These are phyloP conservation scores for Lycaena phlaeas DNA, from an alignment of 2,888 invertebrate genomes.

Conservation along the genomic window DNA sequence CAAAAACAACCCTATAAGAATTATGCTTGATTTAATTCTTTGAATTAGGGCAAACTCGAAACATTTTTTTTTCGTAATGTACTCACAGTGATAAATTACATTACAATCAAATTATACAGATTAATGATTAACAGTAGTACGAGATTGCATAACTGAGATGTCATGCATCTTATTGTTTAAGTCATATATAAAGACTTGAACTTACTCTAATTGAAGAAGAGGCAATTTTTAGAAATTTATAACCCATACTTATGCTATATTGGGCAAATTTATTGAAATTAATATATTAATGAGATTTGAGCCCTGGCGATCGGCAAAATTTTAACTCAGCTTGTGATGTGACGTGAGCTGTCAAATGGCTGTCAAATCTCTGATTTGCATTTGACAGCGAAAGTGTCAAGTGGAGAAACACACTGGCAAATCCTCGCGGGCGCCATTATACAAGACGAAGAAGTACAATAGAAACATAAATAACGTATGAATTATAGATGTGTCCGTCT, in stretches of 20 bases:
- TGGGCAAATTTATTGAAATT: conserved; percentile 5
- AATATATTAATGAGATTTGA: conserved; percentile 24
- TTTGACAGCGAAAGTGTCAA: conserved; percentile 14
- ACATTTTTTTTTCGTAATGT: too few relatives aligned
- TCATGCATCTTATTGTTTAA: neutral
- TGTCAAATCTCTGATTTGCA: conserved; percentile 17
- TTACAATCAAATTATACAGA: too few relatives aligned
- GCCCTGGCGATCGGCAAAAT: conserved; percentile 35
- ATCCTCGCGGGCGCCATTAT: too few relatives aligned
- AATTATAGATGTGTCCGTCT: too few relatives aligned
- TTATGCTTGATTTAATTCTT: too few relatives aligned
- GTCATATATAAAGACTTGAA: conserved; percentile 12
- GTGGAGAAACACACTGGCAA: too few relatives aligned
- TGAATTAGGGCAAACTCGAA: too few relatives aligned
- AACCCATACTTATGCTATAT: conserved; percentile 44
- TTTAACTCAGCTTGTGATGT: neutral
- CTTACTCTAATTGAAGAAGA: conserved; percentile 57
- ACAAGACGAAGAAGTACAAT: too few relatives aligned
- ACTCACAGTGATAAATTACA: too few relatives aligned
- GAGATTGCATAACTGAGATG: conserved; percentile 20
- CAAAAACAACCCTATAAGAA: conserved; percentile 24
- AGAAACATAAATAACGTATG: too few relatives aligned
- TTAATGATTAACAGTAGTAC: too few relatives aligned
- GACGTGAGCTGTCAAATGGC: too few relatives aligned
- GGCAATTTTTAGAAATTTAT: conserved; percentile 55